phyloP scores from a whole-genome alignment of 2,797 vertebrate species.

The Chiroxiphia lanceolata region DNA sequence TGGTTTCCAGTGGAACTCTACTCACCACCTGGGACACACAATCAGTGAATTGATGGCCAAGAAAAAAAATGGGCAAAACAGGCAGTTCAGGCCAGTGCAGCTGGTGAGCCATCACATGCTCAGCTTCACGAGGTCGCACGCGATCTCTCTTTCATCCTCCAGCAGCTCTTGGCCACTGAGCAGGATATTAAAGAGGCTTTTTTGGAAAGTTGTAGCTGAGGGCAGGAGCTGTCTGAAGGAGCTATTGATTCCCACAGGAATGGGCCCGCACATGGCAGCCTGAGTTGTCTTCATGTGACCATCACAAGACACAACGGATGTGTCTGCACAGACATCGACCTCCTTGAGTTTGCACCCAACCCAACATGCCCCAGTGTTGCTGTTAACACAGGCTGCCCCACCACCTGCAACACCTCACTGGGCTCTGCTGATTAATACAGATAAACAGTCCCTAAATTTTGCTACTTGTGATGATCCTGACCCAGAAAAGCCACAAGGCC shows the following conservation, averaged over 20 bases:
- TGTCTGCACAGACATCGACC: neutral
- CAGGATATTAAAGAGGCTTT: neutral
- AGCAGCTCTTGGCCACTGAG: neutral
- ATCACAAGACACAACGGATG: neutral
- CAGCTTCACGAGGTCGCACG: rapidly evolving
- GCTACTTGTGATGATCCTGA: neutral
- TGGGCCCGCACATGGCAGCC: rapidly evolving
- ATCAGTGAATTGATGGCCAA: neutral
- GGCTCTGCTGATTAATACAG: neutral
- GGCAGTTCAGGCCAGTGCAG: neutral
- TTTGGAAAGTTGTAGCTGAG: neutral
- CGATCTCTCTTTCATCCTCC: neutral
- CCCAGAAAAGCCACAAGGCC: neutral
- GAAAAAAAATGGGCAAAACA: neutral
- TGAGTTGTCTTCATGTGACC: neutral
- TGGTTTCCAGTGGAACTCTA: neutral
- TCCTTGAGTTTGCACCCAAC: neutral
- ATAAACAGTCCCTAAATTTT: neutral
- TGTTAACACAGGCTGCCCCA: neutral
- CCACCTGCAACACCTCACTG: neutral
- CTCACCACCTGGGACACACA: neutral
- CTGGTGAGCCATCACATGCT: neutral
- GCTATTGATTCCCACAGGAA: neutral
- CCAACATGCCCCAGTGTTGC: neutral
- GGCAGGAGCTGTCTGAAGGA: neutral